Evolutionary conservation across 2,888 invertebrate species (phyloP), one percentile per base, ranked within the genome.

Genomic region (Spodoptera exigua): DNA sequence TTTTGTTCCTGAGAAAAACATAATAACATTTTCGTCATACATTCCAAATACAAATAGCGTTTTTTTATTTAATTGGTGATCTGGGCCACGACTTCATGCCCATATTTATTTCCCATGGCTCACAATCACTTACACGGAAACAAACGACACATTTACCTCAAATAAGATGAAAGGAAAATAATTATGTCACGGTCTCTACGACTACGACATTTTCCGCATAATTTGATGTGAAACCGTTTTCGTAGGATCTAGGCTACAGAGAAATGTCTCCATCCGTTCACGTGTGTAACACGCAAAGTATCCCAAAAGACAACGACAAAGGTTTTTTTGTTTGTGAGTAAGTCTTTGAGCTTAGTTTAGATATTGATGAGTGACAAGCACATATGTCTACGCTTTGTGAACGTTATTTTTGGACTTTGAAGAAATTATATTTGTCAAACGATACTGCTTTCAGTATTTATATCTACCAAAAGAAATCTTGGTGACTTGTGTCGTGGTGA

Each of bases 281-380:
- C 39, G 70, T 53, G 46, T 59, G 34, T 48, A 74, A 74, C 35
- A 27, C 40, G 78, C 70, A 74, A 77, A 77, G 58, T 74, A 64
- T 76, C 58, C 48, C 62, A 63, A 72, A 55, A 60, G 63, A 16
- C 21, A 32, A 41, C 41, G 16, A 64, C 59, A 69, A 76, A 74
- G 45, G 47, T 39, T 48, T 59, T 34, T 51, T 18, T 47, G 39
- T 49, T 70, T 64, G 45, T 53, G 53, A 21, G 18, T 34, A 55
- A 67, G 39, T 58, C 44, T 18, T 52, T 47, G 12, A 46, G 45
- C 61, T 49, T 49, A 56, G 48, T 61, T 74, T 53, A 5, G n/a
- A 39, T 45, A 53, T 36, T 12, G 34, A 64, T 48, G 32, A n/a
- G 14, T 55, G 55, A 55, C 47, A 55, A 44, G 18, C 2, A 46